These are phyloP conservation scores for Dolichomitus sp. DNA, from an alignment of 2,888 invertebrate species.

Conservation along the genomic window DNA sequence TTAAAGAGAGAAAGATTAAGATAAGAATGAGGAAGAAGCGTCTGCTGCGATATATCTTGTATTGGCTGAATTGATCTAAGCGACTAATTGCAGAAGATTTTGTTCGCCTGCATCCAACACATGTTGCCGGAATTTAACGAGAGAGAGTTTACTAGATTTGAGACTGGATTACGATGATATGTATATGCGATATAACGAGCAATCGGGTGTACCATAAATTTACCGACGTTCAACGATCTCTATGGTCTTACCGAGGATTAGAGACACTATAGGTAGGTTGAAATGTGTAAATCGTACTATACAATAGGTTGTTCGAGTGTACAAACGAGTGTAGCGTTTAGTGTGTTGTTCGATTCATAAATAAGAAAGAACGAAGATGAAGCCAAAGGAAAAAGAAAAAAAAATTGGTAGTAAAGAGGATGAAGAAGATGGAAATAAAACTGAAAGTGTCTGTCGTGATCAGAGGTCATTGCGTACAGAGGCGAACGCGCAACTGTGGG, in stretches of 20 bases:
- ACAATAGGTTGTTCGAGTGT: conserved; percentile 68
- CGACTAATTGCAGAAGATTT: conserved; percentile 13
- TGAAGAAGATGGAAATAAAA: conserved; percentile 5
- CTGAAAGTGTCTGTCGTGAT: conserved; percentile 53
- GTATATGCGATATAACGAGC: conserved; percentile 4
- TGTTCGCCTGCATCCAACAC: neutral
- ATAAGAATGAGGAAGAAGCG: conserved; percentile 23
- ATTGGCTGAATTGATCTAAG: conserved; percentile 42
- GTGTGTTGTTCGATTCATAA: conserved; percentile 66
- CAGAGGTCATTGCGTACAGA: conserved; percentile 62
- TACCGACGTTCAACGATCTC: conserved; percentile 63
- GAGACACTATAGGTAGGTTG: conserved; percentile 52
- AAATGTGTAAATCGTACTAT: conserved; percentile 63
- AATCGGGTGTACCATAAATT: conserved; percentile 61
- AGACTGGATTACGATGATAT: conserved; percentile 16
- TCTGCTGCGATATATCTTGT: conserved; percentile 41
- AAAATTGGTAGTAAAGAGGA: neutral
- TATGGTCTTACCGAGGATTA: conserved; percentile 42
- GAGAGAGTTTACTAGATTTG: conserved; percentile 11
- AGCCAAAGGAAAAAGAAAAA: neutral
- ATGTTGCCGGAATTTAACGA: conserved; percentile 1
- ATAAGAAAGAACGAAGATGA: conserved; percentile 34
- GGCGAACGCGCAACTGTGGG: conserved; percentile 29
- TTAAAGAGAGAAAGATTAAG: neutral
- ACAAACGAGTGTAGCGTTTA: conserved; percentile 66